Conservation (phyloP, 2,888 invertebrate species). For the Drosophila merina region DNA sequence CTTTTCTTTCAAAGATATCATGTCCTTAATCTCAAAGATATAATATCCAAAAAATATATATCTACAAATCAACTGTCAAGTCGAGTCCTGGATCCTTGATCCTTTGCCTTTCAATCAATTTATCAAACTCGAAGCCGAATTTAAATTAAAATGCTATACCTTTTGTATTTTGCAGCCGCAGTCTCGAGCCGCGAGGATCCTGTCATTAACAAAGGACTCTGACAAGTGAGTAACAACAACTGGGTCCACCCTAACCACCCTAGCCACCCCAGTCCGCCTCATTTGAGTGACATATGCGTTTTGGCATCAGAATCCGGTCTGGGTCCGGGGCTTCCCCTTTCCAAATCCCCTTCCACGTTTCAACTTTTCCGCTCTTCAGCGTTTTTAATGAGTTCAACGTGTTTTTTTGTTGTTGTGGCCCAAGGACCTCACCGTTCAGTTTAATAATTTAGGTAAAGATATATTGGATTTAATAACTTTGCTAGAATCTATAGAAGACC, state of each 20-base stretch:
- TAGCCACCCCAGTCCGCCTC: conserved; percentile 47
- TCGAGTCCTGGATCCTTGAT: not conserved
- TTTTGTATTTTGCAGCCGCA: not conserved
- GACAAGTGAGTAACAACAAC: conserved; percentile 64
- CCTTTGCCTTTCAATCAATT: conserved; percentile 46
- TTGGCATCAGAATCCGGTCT: conserved; percentile 27
- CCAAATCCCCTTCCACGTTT: conserved; percentile 7
- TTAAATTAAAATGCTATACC: conserved; percentile 72
- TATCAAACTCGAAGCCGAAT: conserved; percentile 82
- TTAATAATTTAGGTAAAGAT: not conserved
- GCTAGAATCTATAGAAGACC: not conserved
- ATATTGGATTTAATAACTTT: not conserved
- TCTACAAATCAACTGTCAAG: no score
- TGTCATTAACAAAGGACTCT: conserved; percentile 70
- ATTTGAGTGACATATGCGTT: conserved; percentile 76
- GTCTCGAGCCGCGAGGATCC: conserved; percentile 41
- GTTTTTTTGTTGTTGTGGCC: conserved; percentile 45
- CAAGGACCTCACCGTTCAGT: conserved; percentile 54
- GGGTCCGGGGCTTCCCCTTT: conserved; percentile 11
- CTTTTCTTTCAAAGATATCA: not conserved
- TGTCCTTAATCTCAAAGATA: no score
- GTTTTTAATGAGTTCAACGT: conserved; percentile 77
- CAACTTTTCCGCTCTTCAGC: conserved; percentile 17
- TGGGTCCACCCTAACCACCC: conserved; percentile 36
- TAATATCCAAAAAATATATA: no score